Base-by-base conservation (phyloP, 2,113 vertebrate genomes). In the Corydoras sp. region DNA sequence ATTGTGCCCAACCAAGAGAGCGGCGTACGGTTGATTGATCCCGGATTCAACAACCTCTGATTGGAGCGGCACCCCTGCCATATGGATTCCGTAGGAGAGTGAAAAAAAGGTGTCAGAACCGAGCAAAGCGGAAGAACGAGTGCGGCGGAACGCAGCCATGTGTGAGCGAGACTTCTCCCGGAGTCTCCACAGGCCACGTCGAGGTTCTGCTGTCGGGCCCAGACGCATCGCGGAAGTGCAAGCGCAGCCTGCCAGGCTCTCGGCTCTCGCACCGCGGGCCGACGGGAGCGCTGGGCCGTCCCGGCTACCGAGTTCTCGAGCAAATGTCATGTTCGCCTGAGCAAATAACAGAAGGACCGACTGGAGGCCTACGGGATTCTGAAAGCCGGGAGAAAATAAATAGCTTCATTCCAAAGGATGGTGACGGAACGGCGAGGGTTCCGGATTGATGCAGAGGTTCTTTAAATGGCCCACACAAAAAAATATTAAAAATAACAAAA, bases 161-260 rank as follows among this genome's bases (percentile, higher is more conserved):
- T 67, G 51, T 35, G 35, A 43, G 30, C 51, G 13, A 54, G 50
- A 10, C 64, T 24, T 55, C 49, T 55, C 30, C 32, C 54, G 2
- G 13, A 72, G 65, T 62, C 56, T 49, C 31, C 31, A 43, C 18
- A 56, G 51, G 61, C 13, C 32, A 69, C n/a, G 49, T 2, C 15
- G 15, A 54, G 63, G 5, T 29, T 76, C 49, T 72, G 63, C 58
- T 71, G 63, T 68, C 68, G 55, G 60, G 49, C 48, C 29, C 62
- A 76, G 74, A 68, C 56, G n/a, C 68, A 61, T 3, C 54, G 15
- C 29, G 62, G 56, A 76, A 76, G 61, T 75, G 62, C 67, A 66
- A 12, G 9, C 54, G 30, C 43, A 69, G 66, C 35, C 35, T 43
- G 35, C 35, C 35, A 43, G 35, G 35, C 35, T 43, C 35, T 43